Evolutionary conservation across 2,113 vertebrate genomes (phyloP).

Genomic region (Struthio camelus): DNA sequence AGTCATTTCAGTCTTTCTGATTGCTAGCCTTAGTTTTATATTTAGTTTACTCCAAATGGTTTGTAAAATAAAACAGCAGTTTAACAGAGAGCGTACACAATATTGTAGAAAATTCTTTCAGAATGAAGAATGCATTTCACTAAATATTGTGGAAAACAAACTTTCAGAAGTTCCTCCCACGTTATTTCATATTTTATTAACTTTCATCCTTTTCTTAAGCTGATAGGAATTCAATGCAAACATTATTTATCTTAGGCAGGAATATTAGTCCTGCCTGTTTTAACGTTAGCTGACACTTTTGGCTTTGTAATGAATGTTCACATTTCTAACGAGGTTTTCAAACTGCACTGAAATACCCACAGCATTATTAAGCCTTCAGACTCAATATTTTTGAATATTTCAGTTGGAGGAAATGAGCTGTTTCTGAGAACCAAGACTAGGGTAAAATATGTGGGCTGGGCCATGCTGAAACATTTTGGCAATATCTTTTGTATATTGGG

Average conservation of each 20-base stretch:
- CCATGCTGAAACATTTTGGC: background rate
- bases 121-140: background rate
- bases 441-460: background rate
- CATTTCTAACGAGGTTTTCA: background rate
- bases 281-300: slow-evolving; percentile 26
- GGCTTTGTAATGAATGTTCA: background rate
- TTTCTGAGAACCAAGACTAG: background rate
- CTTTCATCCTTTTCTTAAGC: background rate
- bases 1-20: background rate
- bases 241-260: background rate
- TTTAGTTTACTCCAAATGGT: background rate
- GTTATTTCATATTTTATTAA: background rate
- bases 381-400: slow-evolving; percentile 13
- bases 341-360: slow-evolving; percentile 15
- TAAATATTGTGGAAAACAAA: background rate
- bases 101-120: background rate
- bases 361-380: background rate
- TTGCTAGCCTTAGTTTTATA: background rate
- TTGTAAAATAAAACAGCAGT: background rate
- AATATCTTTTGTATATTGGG: background rate
- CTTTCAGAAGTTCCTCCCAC: background rate
- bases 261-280: background rate
- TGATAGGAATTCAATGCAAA: background rate
- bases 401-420: background rate
- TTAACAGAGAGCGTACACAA: background rate